Base-by-base conservation (phyloP, 1,140 invertebrate genomes). In the Mycetomoellerius zeteki region DNA sequence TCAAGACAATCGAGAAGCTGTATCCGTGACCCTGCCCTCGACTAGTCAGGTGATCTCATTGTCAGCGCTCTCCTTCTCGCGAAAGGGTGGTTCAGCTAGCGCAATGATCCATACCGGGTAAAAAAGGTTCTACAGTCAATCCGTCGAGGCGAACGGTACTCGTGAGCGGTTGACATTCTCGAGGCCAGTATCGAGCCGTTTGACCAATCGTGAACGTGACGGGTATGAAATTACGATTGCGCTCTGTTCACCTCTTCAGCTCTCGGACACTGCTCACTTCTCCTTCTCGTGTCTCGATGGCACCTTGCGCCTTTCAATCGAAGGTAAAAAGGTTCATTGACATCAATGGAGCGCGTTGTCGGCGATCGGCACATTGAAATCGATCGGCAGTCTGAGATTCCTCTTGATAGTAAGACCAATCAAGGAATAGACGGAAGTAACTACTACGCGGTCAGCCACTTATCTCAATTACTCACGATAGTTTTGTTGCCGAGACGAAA, bases 131-230 rank as follows among this genome's bases (percentile, higher is more conserved):
- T 54, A 37, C 64, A 65, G 81, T 75, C 82, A 87, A 91, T 92
- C 77, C 78, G 84, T 72, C 52, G 90, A 89, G 33, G 43, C 16
- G 87, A 93, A 93, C 93, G 93, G 93, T 93, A 93, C 92, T 91
- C 88, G 47, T 16, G 88, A 91, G 64, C 85, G 60, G 93, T 92
- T 93, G 93, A 92, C 93, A 93, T 93, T 93, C 93, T 90, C 88
- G 80, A 92, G 86, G 78, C 89, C 82, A 85, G 91, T 91, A 89
- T 85, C 90, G 90, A 91, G 81, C 58, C 62, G 90, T 88, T 86
- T 82, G 90, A 89, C 90, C 90, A 87, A 89, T 69, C 90, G 77
- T 89, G 90, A 65, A 91, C 86, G 88, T 91, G 90, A 91, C 90
- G 87, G 72, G 91, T 91, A 88, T 92, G 90, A 91, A 91, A 89